Percentiles rank a stretch among this genome's conserved stretches.
These are phyloP conservation scores for Apotomis turbidana DNA, from an alignment of 2,888 invertebrate genomes.

Conservation along the genomic window DNA sequence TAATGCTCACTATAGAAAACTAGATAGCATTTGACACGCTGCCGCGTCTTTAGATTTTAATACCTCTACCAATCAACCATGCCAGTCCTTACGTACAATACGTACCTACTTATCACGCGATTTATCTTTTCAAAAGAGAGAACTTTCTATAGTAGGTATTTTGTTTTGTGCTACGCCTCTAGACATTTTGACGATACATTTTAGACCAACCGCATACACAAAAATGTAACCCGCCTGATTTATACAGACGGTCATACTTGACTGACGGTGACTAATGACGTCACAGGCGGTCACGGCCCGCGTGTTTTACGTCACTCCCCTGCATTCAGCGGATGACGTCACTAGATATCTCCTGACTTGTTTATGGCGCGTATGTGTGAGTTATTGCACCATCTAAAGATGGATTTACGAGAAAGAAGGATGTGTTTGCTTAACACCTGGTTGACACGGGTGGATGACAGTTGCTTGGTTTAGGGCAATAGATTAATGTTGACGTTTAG, in stretches of 20 bases:
- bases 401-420: conserved; percentile 60
- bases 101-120: too few species aligned
- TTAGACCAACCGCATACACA: conserved; percentile 19
- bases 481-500: conserved; percentile 33
- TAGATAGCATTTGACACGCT: too few species aligned
- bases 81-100: too few species aligned
- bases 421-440: conserved; percentile 35
- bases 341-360: conserved; percentile 41
- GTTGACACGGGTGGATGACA: conserved; percentile 35
- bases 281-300: conserved; percentile 65
- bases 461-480: conserved; percentile 35
- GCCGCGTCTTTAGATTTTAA: too few species aligned
- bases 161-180: too few species aligned
- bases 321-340: conserved; percentile 39
- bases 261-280: conserved; percentile 76
- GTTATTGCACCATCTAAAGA: conserved; percentile 62
- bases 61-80: too few species aligned
- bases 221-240: conserved; percentile 59
- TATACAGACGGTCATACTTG: conserved; percentile 62
- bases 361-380: conserved; percentile 60
- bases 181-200: neutral
- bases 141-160: too few species aligned
- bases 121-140: too few species aligned
- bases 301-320: conserved; percentile 68
- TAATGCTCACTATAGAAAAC: too few species aligned